Evolutionary conservation across 2,113 vertebrate genomes (phyloP).

Genomic region (Nerophis lumbriciformis): DNA sequence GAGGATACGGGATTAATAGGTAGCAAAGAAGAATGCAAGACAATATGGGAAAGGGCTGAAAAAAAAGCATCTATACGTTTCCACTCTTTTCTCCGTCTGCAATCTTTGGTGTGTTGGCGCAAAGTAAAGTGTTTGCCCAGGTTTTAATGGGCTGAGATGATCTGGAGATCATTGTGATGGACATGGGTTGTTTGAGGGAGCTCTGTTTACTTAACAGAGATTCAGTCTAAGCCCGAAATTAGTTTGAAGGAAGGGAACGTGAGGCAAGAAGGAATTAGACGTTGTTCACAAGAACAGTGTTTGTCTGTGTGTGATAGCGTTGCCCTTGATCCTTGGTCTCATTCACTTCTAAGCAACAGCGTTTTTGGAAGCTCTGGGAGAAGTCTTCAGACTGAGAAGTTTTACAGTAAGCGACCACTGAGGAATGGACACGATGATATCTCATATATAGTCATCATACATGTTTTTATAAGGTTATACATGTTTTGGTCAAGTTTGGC

Average conservation of each 20-base stretch:
- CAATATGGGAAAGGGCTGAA: conserved; percentile 73
- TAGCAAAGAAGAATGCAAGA: conserved; percentile 68
- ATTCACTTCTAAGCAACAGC: conserved; percentile 14
- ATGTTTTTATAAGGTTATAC: conserved; percentile 34
- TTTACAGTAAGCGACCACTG: conserved; percentile 11
- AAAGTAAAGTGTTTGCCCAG: conserved; percentile 91
- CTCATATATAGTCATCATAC: too few relatives aligned
- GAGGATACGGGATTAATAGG: conserved; percentile 93
- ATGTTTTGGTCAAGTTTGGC: conserved; percentile 28
- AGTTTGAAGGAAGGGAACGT: conserved; percentile 73
- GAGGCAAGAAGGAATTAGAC: conserved; percentile 61
- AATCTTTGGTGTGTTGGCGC: conserved; percentile 79
- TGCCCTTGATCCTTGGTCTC: conserved; percentile 39
- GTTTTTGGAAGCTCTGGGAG: too few relatives aligned
- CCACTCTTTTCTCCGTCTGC: conserved; percentile 62
- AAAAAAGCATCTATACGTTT: conserved; percentile 66
- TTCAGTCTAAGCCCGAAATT: conserved; percentile 80
- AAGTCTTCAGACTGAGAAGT: conserved; percentile 1
- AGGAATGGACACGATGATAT: conserved; percentile 12
- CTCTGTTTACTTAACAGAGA: conserved; percentile 89
- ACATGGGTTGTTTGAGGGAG: conserved; percentile 54
- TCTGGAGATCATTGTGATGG: conserved; percentile 82
- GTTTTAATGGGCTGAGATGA: conserved; percentile 98
- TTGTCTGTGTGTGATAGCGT: conserved; percentile 51
- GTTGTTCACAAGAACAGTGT: conserved; percentile 59